Conservation (phyloP, 2,888 invertebrate species). For the Sicus ferrugineus region DNA sequence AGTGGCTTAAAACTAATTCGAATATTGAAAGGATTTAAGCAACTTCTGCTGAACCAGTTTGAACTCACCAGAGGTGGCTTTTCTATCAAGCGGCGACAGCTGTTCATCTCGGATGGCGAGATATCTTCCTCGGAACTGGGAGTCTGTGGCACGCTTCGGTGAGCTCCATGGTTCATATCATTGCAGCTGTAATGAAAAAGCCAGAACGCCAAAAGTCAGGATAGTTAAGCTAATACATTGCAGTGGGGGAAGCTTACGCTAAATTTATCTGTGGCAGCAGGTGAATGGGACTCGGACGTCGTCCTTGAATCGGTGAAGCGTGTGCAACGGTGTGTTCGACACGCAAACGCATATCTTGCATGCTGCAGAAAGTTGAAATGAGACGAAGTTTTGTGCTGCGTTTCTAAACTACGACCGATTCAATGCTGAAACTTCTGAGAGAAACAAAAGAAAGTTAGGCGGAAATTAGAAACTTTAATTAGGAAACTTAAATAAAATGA, state of each 20-base stretch:
- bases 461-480: no score
- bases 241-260: slow-evolving; percentile 26
- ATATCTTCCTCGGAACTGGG: slow-evolving; percentile 85
- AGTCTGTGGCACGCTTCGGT: slow-evolving; percentile 55
- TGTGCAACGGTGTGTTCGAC: slow-evolving; percentile 40
- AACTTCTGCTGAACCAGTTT: neutral
- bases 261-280: slow-evolving; percentile 38
- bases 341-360: slow-evolving; percentile 46
- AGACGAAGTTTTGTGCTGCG: no score
- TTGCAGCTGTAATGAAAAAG: slow-evolving; percentile 41
- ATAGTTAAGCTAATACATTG: neutral
- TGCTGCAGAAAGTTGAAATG: slow-evolving; percentile 10
- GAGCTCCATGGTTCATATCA: slow-evolving; percentile 36
- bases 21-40: no score
- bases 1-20: no score
- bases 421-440: no score
- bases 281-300: slow-evolving; percentile 38
- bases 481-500: no score
- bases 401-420: no score
- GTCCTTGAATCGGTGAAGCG: slow-evolving; percentile 34
- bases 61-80: slow-evolving; percentile 74
- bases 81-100: slow-evolving; percentile 81
- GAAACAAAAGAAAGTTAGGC: no score
- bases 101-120: slow-evolving; percentile 86
- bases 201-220: neutral